These are phyloP conservation scores for Argyrosomus japonicus DNA, from an alignment of 2,113 vertebrate species.

Conservation along the genomic window DNA sequence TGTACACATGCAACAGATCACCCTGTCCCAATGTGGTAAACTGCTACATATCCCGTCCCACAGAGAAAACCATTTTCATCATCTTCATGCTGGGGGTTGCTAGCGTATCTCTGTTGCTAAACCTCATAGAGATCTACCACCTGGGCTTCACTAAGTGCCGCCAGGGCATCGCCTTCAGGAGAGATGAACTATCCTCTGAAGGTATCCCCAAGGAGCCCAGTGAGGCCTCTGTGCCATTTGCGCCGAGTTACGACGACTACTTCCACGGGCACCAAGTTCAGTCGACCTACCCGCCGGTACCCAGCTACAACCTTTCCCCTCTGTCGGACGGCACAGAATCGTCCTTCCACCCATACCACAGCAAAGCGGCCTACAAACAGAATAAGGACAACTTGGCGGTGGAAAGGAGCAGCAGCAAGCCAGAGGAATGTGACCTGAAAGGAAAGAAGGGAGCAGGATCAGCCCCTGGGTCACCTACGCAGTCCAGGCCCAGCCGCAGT, in stretches of 20 bases:
- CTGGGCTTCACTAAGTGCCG: slow-evolving; percentile 87
- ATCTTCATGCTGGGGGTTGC: slow-evolving; percentile 90
- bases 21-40: slow-evolving; percentile 89
- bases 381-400: slow-evolving; percentile 84
- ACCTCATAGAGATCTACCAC: slow-evolving; percentile 89
- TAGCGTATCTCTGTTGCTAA: slow-evolving; percentile 88
- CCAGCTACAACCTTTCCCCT: slow-evolving; percentile 76
- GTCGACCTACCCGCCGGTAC: slow-evolving; percentile 67
- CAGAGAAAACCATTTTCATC: slow-evolving; percentile 92
- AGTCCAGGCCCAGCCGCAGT: slow-evolving; percentile 64
- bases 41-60: slow-evolving; percentile 91
- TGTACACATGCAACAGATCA: slow-evolving; percentile 86
- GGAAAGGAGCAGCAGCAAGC: slow-evolving; percentile 77
- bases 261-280: slow-evolving; percentile 69
- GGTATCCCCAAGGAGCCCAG: slow-evolving; percentile 51
- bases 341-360: slow-evolving; percentile 75
- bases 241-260: slow-evolving; percentile 78
- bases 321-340: slow-evolving; percentile 70
- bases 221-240: slow-evolving; percentile 60
- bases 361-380: slow-evolving; percentile 83
- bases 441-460: slow-evolving; percentile 74
- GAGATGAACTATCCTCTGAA: accelerated
- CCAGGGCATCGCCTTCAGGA: slow-evolving; percentile 71
- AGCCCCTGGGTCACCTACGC: slow-evolving; percentile 73
- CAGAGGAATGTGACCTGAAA: slow-evolving; percentile 79